Conservation (phyloP, 2,797 vertebrate species). For the Bucorvus abyssinicus region DNA sequence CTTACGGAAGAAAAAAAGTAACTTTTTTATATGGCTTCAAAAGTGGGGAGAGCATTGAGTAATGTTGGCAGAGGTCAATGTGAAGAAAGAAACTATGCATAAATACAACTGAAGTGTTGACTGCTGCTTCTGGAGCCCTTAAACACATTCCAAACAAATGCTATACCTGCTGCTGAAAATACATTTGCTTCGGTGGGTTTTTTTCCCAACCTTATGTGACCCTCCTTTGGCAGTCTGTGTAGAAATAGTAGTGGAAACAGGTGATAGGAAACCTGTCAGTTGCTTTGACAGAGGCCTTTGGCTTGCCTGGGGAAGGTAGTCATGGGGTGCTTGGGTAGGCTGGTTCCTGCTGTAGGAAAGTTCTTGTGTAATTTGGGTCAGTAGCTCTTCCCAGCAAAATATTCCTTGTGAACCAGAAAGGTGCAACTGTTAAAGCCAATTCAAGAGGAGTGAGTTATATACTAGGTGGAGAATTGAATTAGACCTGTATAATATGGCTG, state of each 20-base stretch:
- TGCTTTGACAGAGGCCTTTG: neutral
- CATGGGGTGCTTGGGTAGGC: neutral
- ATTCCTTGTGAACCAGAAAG: neutral
- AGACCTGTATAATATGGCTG: neutral
- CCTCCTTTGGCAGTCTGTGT: neutral
- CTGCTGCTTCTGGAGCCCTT: conserved; percentile 36
- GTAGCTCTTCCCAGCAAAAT: neutral
- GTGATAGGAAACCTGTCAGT: neutral
- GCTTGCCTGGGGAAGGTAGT: neutral
- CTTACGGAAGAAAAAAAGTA: conserved; percentile 52
- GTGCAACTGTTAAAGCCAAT: neutral
- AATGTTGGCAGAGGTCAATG: conserved; percentile 52
- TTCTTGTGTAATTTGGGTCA: neutral
- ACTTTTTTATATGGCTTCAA: conserved; percentile 61
- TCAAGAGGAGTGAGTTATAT: neutral
- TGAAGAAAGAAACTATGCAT: conserved; percentile 32
- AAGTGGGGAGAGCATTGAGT: neutral
- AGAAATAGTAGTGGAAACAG: neutral
- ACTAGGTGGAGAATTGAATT: neutral
- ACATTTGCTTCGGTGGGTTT: neutral
- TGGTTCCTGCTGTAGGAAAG: neutral
- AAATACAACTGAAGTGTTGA: conserved; percentile 42
- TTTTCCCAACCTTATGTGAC: neutral
- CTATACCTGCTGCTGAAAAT: conserved; percentile 38
- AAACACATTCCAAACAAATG: neutral